Evolutionary conservation across 2,797 vertebrate genomes (phyloP).

Genomic region (Pipistrellus kuhlii): DNA sequence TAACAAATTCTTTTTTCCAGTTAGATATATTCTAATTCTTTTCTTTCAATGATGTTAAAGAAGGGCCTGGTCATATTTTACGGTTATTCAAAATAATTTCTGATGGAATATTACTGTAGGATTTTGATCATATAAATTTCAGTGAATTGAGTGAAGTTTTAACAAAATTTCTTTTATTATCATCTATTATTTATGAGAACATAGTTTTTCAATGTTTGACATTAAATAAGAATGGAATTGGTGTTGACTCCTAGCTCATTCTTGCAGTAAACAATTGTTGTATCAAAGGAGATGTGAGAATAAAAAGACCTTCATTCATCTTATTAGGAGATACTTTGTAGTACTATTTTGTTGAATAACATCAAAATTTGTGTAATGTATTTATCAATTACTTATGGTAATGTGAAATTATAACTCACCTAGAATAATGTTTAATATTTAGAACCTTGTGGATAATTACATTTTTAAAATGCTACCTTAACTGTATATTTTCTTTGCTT

Average conservation of each 20-base stretch:
- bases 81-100: slow-evolving; percentile 19
- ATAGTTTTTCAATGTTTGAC: background rate
- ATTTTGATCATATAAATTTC: background rate
- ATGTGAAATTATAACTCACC: background rate
- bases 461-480: background rate
- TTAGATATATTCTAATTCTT: background rate
- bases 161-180: background rate
- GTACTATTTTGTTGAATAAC: background rate
- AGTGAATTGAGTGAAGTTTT: background rate
- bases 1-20: background rate
- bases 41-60: background rate
- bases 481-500: background rate
- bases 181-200: background rate
- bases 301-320: background rate
- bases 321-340: background rate
- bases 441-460: background rate
- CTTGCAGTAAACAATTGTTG: background rate
- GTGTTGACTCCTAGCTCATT: background rate
- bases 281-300: background rate
- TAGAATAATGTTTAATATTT: slow-evolving; percentile 2
- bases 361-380: background rate
- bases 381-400: background rate
- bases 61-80: background rate
- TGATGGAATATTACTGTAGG: background rate
- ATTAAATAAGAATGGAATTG: background rate